Conservation (phyloP, 2,797 vertebrate genomes). For the Schizopygopsis malacanthus region DNA sequence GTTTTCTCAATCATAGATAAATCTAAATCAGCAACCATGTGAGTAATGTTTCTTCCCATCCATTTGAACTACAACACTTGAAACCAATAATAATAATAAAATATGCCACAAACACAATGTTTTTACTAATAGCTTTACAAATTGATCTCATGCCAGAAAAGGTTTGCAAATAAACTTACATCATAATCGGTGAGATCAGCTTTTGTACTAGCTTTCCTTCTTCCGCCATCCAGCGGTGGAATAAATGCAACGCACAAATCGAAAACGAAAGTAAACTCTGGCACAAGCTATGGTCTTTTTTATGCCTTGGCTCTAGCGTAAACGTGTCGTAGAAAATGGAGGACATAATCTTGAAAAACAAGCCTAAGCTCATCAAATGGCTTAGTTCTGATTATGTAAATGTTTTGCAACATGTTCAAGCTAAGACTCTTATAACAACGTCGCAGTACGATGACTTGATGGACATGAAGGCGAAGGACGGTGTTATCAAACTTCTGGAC, state of each 20-base stretch:
- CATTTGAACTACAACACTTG: background rate
- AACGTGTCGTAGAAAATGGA: background rate
- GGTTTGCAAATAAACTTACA: background rate
- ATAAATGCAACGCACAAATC: background rate
- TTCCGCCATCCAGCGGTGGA: constrained; percentile 1
- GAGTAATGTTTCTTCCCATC: background rate
- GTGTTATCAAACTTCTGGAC: constrained; percentile 52
- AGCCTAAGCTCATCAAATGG: constrained; percentile 49
- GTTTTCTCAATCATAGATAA: constrained; percentile 2
- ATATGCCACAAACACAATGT: no score
- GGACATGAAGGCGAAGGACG: background rate
- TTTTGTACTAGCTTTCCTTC: background rate
- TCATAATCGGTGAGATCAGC: background rate
- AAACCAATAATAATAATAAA: no score
- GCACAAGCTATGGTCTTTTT: no score
- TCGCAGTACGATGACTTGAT: constrained; percentile 39
- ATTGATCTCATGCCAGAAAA: background rate
- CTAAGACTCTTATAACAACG: background rate
- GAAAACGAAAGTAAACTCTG: background rate
- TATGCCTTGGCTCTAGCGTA: background rate
- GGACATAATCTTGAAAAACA: background rate
- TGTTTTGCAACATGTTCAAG: constrained; percentile 54
- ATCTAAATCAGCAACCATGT: background rate
- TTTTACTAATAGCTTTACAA: background rate
- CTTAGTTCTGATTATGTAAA: background rate